Conservation (phyloP, 2,888 invertebrate species). For the Odontocerum albicorne region DNA sequence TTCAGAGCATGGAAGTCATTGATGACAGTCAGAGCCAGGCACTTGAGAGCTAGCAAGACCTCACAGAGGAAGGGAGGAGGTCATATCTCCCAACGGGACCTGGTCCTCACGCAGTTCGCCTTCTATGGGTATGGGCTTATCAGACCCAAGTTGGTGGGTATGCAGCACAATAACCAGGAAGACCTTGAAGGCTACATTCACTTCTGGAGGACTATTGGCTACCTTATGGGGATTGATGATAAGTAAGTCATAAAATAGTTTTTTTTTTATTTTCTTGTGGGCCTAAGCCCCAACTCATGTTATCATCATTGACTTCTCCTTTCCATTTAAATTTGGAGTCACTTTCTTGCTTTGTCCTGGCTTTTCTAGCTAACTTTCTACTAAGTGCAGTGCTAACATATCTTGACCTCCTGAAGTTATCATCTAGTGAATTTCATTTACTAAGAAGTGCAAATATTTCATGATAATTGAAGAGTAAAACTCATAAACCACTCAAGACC, state of each 20-base stretch:
- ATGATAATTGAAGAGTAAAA: no score
- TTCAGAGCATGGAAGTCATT: constrained; percentile 70
- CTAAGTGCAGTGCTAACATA: not conserved
- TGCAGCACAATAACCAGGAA: constrained; percentile 44
- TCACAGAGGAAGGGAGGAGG: constrained; percentile 52
- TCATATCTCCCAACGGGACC: constrained; percentile 76
- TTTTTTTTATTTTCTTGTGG: not conserved
- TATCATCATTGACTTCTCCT: no score
- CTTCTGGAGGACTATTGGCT: constrained; percentile 82
- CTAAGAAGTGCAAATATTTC: no score
- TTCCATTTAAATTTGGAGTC: no score
- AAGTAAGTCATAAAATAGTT: constrained; percentile 49
- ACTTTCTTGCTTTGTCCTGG: no score
- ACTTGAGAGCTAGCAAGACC: constrained; percentile 62
- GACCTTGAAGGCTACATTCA: constrained; percentile 75
- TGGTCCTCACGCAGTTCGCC: constrained; percentile 85
- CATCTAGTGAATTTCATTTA: no score
- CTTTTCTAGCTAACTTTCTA: no score
- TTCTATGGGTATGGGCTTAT: constrained; percentile 77
- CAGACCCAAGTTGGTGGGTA: constrained; percentile 46
- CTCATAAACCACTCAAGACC: no score
- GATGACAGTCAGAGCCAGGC: constrained; percentile 65
- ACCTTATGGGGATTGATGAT: constrained; percentile 81
- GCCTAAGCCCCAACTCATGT: no score
- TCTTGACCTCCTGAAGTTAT: no score